These are phyloP conservation scores for Gymnosoma rotundatum DNA, from an alignment of 2,888 invertebrate genomes.

Conservation along the genomic window DNA sequence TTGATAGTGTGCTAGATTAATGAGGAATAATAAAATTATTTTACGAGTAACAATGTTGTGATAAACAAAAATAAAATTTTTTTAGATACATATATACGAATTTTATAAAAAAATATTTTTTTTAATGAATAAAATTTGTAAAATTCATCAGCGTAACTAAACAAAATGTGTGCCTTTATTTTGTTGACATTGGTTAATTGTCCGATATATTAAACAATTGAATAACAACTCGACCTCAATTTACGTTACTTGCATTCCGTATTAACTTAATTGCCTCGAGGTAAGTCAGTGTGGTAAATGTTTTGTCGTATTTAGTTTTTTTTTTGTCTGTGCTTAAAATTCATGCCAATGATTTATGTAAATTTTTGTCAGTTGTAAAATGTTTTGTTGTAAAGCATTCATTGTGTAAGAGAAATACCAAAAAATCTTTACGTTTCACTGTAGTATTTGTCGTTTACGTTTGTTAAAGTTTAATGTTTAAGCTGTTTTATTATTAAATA, in stretches of 20 bases:
- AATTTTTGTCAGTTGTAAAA: not conserved
- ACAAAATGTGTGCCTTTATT: constrained; percentile 3
- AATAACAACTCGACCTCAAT: constrained; percentile 33
- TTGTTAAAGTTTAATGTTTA: constrained; percentile 20
- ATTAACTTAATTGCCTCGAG: constrained; percentile 15
- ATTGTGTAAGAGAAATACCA: constrained; percentile 6
- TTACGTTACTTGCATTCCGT: not conserved
- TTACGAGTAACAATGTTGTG: too few species aligned
- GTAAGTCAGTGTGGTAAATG: constrained; percentile 28
- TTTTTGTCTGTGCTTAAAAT: not conserved
- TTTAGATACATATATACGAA: too few species aligned
- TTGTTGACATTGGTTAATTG: constrained; percentile 55
- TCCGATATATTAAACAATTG: constrained; percentile 55
- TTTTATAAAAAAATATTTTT: too few species aligned
- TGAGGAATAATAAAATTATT: too few species aligned
- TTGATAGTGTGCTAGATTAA: too few species aligned
- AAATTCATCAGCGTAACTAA: constrained; percentile 29
- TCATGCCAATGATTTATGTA: constrained; percentile 24
- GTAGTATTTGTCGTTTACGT: not conserved
- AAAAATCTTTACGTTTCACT: constrained; percentile 41
- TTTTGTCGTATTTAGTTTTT: constrained; percentile 35
- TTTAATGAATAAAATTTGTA: too few species aligned
- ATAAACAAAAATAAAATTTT: too few species aligned
- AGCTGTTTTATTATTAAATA: constrained; percentile 11
- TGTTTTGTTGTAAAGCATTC: not conserved